These are phyloP conservation scores for Calephelis virginiensis DNA, from an alignment of 1,140 invertebrate species.

Conservation along the genomic window DNA sequence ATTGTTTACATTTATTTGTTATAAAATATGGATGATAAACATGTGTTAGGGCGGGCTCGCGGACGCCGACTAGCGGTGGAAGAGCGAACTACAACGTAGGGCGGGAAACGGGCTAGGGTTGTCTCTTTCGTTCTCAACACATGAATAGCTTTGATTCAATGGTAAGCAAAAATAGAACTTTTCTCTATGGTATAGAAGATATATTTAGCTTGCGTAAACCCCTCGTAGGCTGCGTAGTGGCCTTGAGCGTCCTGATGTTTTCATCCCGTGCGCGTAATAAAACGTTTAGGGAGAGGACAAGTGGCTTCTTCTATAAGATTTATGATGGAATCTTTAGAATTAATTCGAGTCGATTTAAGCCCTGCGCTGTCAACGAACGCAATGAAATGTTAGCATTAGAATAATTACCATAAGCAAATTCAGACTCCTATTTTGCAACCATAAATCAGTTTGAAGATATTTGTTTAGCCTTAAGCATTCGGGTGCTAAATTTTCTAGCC, in stretches of 20 bases:
- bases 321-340: conserved; percentile 68
- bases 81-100: conserved; percentile 46
- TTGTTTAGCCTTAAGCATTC: not conserved
- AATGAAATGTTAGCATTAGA: conserved; percentile 28
- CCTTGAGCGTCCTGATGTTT: conserved; percentile 75
- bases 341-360: conserved; percentile 63
- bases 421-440: not conserved
- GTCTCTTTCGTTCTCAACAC: conserved; percentile 48
- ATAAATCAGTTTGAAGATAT: not conserved
- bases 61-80: conserved; percentile 67
- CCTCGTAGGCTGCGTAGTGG: conserved; percentile 51
- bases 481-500: not conserved
- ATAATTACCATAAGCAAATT: conserved; percentile 28
- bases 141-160: conserved; percentile 46
- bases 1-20: conserved; percentile 66
- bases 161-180: conserved; percentile 69
- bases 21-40: conserved; percentile 59
- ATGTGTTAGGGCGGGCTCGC: conserved; percentile 63
- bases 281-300: conserved; percentile 67
- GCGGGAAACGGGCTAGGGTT: conserved; percentile 48
- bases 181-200: conserved; percentile 73
- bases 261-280: conserved; percentile 74
- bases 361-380: conserved; percentile 35
- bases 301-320: conserved; percentile 69
- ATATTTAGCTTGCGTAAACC: conserved; percentile 34